Evolutionary conservation across 2,113 vertebrate genomes (phyloP), one percentile per base, ranked within the genome.

Genomic region (Lasiurus borealis): DNA sequence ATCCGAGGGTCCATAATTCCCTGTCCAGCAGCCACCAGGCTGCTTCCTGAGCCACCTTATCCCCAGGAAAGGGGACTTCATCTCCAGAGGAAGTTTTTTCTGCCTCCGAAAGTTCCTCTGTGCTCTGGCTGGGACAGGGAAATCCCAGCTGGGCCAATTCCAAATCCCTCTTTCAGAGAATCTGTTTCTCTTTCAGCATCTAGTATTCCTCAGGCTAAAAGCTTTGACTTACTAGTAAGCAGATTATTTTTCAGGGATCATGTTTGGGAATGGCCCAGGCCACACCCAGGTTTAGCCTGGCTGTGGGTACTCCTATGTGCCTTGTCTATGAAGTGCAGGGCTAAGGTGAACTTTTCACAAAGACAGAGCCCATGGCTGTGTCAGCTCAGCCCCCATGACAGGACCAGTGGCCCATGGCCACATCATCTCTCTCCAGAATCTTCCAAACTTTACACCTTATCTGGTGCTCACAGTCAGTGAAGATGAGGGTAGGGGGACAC

Each of bases 21-120:
- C 23, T 64, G 15, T 18, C 23, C 34, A 52, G 50, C 6, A 2
- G 71, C 50, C 25, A 54, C 34, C 44, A 68, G 10, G 7, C 31
- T 50, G 10, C 44, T 71, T 90, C 69, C 23, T 21, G 29, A 84
- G 48, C n/a, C 3, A 14, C 46, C 54, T 6, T 6, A 48, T 68
- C 46, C 59, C 85, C 48, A 78, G 36, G 81, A 87, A 78, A 77
- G 40, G 19, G 36, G 59, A 77, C 54, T 59, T 66, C n/a, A 77
- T 83, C 68, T 77, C 59, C 50, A 68, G 48, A 78, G 91, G 76
- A 62, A 75, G 72, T 36, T 69, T 75, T 50, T 71, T 75, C 52
- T 82, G 85, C 59, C 25, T 86, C 78, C 2, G 80, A 94, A 89
- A 16, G 9, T 87, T 95, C 62, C 57, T 80, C 44, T 54, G 54